Conservation (phyloP, 2,888 invertebrate species). For the Griposia aprilina region DNA sequence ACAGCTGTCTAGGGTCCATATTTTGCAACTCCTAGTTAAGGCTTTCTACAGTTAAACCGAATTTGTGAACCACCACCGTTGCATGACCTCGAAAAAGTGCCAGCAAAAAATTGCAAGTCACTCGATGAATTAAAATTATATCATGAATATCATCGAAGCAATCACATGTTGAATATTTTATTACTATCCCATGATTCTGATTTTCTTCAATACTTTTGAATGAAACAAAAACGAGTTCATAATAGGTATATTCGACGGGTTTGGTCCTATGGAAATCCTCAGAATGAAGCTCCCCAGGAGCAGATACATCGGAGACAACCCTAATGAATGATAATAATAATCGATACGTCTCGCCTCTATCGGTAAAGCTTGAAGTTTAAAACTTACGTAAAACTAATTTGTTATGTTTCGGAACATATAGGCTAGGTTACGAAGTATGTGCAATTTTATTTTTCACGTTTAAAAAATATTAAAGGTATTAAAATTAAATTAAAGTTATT, state of each 20-base stretch:
- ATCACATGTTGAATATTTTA: slow-evolving; percentile 5
- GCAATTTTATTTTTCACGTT: too few relatives aligned
- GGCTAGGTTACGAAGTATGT: not conserved
- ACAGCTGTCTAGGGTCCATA: slow-evolving; percentile 29
- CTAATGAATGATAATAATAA: slow-evolving; percentile 33
- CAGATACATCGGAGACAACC: slow-evolving; percentile 24
- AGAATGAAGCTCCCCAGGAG: not conserved
- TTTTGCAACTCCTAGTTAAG: slow-evolving; percentile 42
- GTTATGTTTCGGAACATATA: not conserved
- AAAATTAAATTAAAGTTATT: too few relatives aligned
- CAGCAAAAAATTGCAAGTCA: slow-evolving; percentile 30
- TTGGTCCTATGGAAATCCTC: not conserved
- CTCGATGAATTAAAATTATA: slow-evolving; percentile 50
- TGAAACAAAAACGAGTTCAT: not conserved
- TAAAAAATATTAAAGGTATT: too few relatives aligned
- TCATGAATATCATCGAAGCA: slow-evolving; percentile 35
- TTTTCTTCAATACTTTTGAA: slow-evolving; percentile 12
- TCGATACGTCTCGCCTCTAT: slow-evolving; percentile 44
- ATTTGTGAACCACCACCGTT: slow-evolving; percentile 44
- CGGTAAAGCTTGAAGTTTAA: slow-evolving; percentile 23
- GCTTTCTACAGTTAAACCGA: slow-evolving; percentile 42
- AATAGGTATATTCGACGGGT: not conserved
- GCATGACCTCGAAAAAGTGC: slow-evolving; percentile 32
- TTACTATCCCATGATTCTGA: not conserved
- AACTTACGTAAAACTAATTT: slow-evolving; percentile 32